A percentile compares a stretch with the other conserved stretches of the same genome.
These are phyloP conservation scores for Cotesia typhae DNA, from an alignment of 1,140 invertebrate genomes.

Conservation along the genomic window DNA sequence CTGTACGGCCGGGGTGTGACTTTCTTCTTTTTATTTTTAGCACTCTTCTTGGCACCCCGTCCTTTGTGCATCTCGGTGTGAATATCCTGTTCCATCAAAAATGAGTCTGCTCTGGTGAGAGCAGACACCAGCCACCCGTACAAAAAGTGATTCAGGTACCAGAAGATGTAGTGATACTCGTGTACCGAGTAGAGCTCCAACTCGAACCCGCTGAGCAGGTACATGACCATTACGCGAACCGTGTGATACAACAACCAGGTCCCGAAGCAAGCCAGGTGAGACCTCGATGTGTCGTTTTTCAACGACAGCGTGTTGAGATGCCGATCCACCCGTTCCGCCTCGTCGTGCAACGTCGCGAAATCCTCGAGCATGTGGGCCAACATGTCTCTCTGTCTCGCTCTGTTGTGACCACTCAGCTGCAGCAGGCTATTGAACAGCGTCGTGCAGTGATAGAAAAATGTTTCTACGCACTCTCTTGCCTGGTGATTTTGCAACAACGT, in stretches of 20 bases:
- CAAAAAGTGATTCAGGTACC: constrained; percentile 96
- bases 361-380: constrained; percentile 89
- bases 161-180: constrained; percentile 96
- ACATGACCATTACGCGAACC: constrained; percentile 95
- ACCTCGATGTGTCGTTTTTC: constrained; percentile 74
- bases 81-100: constrained; percentile 81
- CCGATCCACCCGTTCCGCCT: constrained; percentile 92
- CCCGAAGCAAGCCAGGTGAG: constrained; percentile 88
- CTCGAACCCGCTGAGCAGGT: constrained; percentile 93
- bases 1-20: constrained; percentile 77
- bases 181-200: constrained; percentile 95
- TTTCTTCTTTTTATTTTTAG: constrained; percentile 75
- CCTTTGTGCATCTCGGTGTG: constrained; percentile 65
- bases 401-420: constrained; percentile 93
- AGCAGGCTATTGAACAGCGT: constrained; percentile 86
- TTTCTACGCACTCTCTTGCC: constrained; percentile 87
- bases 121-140: constrained; percentile 94
- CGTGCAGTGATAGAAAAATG: constrained; percentile 88
- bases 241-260: constrained; percentile 97
- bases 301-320: constrained; percentile 78
- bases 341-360: constrained; percentile 91
- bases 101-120: constrained; percentile 86
- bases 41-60: constrained; percentile 67
- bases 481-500: constrained; percentile 72
- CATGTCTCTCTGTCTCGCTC: constrained; percentile 93